These are phyloP conservation scores for Petaurus breviceps DNA, from an alignment of 2,113 vertebrate genomes.

Conservation along the genomic window DNA sequence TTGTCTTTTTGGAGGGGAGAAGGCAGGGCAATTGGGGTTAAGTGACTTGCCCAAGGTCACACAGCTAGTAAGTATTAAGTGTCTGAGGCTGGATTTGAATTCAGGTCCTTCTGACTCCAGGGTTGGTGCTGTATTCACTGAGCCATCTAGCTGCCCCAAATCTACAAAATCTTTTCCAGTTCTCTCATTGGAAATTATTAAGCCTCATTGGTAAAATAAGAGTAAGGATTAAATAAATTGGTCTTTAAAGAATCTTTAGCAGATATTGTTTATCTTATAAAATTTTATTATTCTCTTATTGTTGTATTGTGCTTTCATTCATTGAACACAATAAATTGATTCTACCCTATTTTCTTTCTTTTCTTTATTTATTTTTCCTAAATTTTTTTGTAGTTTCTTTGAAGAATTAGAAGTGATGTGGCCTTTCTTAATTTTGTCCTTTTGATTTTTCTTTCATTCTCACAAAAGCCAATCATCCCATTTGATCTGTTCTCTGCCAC, in stretches of 20 bases:
- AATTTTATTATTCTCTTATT: neutral
- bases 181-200: neutral
- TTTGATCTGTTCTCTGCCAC: neutral
- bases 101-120: no score
- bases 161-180: neutral
- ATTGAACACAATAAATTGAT: neutral
- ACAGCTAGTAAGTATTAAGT: no score
- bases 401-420: neutral
- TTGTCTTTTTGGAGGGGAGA: no score
- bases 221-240: no score
- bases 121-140: no score
- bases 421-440: neutral
- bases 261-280: no score
- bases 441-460: neutral
- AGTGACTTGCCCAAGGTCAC: no score
- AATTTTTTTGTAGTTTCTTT: neutral
- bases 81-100: no score
- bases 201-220: no score
- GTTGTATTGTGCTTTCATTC: neutral
- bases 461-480: neutral
- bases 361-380: slow-evolving; percentile 13
- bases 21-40: no score
- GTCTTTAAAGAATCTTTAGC: no score
- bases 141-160: no score
- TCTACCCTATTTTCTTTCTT: neutral